Evolutionary conservation across 2,888 invertebrate genomes (phyloP).

Genomic region (Baccha elongata): DNA sequence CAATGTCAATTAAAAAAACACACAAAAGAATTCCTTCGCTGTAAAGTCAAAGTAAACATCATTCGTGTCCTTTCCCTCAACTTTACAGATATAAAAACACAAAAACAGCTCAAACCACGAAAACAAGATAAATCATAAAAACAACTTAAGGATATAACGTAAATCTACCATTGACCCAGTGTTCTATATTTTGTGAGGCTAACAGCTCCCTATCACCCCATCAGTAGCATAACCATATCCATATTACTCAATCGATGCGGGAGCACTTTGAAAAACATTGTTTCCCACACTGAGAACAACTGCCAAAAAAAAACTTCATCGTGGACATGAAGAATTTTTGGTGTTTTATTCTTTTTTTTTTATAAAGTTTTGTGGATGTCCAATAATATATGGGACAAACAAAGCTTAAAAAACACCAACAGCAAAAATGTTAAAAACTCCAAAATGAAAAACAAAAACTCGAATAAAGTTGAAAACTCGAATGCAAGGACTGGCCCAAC

Average conservation of each 20-base stretch:
- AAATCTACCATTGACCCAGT: conserved; percentile 68
- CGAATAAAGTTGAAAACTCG: conserved; percentile 62
- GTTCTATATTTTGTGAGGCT: conserved; percentile 42
- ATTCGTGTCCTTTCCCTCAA: conserved; percentile 17
- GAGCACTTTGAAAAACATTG: conserved; percentile 37
- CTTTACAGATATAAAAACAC: neutral
- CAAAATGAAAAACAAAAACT: conserved; percentile 21
- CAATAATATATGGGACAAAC: conserved; percentile 45
- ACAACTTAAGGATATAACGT: conserved; percentile 27
- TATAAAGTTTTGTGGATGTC: conserved; percentile 8
- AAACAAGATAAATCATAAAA: conserved; percentile 37
- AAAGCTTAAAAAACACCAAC: conserved; percentile 20
- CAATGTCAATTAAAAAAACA: neutral
- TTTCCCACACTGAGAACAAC: conserved; percentile 17
- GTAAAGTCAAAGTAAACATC: conserved; percentile 9
- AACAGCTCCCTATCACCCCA: conserved; percentile 16
- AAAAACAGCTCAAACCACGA: conserved; percentile 26
- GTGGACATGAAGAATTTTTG: conserved; percentile 22
- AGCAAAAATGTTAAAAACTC: neutral
- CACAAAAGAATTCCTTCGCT: neutral
- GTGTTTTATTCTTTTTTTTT: conserved; percentile 18
- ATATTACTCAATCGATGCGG: conserved; percentile 49
- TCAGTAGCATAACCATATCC: neutral
- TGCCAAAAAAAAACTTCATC: conserved; percentile 42
- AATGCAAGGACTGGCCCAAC: conserved; percentile 43